Base-by-base conservation (phyloP, 2,113 vertebrate species). In the Loxodonta africana region DNA sequence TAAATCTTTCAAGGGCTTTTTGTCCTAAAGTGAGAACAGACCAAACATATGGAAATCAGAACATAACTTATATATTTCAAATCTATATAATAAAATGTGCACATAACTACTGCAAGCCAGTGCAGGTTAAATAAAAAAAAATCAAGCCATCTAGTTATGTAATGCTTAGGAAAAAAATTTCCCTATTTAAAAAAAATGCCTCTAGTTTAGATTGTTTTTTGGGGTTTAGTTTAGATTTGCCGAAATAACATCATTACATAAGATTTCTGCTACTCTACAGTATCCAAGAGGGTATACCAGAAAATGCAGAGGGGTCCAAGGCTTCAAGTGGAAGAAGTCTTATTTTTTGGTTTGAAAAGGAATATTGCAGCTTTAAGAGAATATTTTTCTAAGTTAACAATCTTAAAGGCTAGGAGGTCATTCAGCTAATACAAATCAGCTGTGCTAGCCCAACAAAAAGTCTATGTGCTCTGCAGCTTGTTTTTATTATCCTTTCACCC, bases 341-440 rank as follows among this genome's bases (percentile, higher is more conserved):
- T 98, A 97, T 96, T 99, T 98, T 98, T 98, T 98, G 87, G 98
- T 98, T 96, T 98, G 96, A 98, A 98, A 98, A 98, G 97, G 98
- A 99, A 98, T 98, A 99, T 99, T 99, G 98, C 97, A 98, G 98
- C 98, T 99, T 99, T 99, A 98, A 99, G 98, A 98, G 98, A 99
- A 98, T 99, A 99, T 98, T 99, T 99, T 99, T 98, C 98, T 98
- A 98, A 98, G 98, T 99, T 99, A 99, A 99, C 98, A 98, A 98
- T 99, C 98, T 99, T 97, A 98, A 98, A 98, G 98, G 98, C 98
- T 98, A 99, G 98, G 98, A 98, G 98, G 99, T 99, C 98, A 99
- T 98, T 98, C 98, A 96, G 98, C 97, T 99, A 99, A 99, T 98
- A 98, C 82, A 97, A 98, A 98, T 99, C 99, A 99, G 98, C 99